Base-by-base conservation (phyloP, 1,140 invertebrate genomes). In the Cotesia typhae region DNA sequence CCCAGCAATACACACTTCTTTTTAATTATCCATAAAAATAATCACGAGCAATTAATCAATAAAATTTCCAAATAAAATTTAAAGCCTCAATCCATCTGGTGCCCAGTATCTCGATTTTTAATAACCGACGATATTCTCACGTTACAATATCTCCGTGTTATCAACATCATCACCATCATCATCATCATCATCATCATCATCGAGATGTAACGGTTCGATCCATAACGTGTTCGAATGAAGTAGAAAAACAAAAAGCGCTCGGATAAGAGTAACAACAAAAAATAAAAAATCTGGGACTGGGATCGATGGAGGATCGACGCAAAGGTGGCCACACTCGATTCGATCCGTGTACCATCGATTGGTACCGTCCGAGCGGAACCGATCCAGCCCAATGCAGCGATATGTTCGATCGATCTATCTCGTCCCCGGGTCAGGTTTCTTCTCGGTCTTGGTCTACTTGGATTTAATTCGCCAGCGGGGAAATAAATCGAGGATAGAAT, bases 391-490 rank as follows among this genome's bases (percentile, higher is more conserved):
- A 75, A 65, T 66, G 74, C 70, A 72, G 37, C 47, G 57, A 38
- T 63, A 35, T 47, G 47, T 41, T 63, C 55, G 69, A 74, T 74
- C 65, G 65, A 74, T 68, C 69, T 68, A 74, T 68, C 66, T 66
- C 66, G 47, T 60, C 59, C 17, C 20, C 59, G 17, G 12, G 14
- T 6, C 35, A 38, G 63, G 37, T 37, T 38, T 14, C 64, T 20
- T n/a, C 12, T 70, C 6, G 14, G 4, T 53, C 66, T 55, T 37
- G 63, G 36, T 36, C 63, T 41, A 12, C 41, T 47, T 10, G 41
- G 41, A 47, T 47, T 28, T 28, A 28, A 28, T 28, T 65, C 12
- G n/a, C 63, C n/a, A 2, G 67, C 17, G 5, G 41, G 67, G 59
- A 65, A 38, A 70, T 47, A 65, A 37, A 59, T 53, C 57, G 59